Percentiles rank a stretch among this genome's conserved stretches.
phyloP scores from a whole-genome alignment of 2,888 invertebrate genomes.

The Glomeris marginata region DNA sequence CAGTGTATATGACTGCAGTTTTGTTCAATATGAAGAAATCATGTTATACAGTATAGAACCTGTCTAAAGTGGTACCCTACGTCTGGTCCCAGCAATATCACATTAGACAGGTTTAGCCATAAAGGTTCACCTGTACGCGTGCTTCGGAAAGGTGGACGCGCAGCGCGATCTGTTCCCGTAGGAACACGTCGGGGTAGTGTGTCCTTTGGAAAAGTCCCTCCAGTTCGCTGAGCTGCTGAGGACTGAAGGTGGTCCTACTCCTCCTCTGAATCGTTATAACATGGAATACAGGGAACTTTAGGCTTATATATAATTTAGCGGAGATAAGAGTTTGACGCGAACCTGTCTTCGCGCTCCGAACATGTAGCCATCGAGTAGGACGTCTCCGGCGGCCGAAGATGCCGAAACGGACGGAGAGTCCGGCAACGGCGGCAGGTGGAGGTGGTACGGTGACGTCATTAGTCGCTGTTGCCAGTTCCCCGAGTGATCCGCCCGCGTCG shows the following conservation, averaged over 20 bases:
- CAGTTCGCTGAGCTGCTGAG: slow-evolving; percentile 78
- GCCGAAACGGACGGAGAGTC: not conserved
- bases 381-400: slow-evolving; percentile 54
- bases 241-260: slow-evolving; percentile 85
- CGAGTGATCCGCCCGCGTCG: no score
- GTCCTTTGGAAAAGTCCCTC: slow-evolving; percentile 87
- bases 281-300: slow-evolving; percentile 5
- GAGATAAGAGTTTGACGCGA: slow-evolving; percentile 21
- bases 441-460: not conserved
- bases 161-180: slow-evolving; percentile 79
- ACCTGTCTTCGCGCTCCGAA: slow-evolving; percentile 65
- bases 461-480: no score
- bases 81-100: no score
- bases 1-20: no score
- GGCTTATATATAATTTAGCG: slow-evolving; percentile 14
- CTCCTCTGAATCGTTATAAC: slow-evolving; percentile 46
- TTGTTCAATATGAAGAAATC: no score
- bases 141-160: slow-evolving; percentile 84
- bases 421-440: not conserved
- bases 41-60: no score
- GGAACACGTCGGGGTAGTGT: slow-evolving; percentile 79
- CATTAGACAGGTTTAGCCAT: no score
- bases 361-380: slow-evolving; percentile 72
- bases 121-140: slow-evolving; percentile 71
- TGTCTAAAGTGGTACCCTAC: no score